A percentile compares a stretch with the other conserved stretches of the same genome.
Conservation (phyloP, 2,797 vertebrate genomes). For the Notolepis coatsorum region DNA sequence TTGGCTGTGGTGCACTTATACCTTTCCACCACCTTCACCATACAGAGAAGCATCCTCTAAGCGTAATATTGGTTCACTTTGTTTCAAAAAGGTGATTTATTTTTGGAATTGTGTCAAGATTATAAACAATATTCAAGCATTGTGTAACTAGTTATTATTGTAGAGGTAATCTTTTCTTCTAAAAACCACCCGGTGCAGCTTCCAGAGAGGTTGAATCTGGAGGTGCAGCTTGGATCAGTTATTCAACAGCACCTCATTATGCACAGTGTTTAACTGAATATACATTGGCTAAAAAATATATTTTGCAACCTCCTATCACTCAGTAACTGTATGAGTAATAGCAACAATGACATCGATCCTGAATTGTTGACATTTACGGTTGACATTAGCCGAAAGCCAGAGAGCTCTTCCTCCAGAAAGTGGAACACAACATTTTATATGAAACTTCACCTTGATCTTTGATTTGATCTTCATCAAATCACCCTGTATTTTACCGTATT, state of each 20-base stretch:
- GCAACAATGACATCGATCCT: constrained; percentile 54
- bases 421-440: constrained; percentile 52
- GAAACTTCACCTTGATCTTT: constrained; percentile 49
- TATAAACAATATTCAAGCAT: too few relatives aligned
- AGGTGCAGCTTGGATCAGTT: too few relatives aligned
- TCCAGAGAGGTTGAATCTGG: too few relatives aligned
- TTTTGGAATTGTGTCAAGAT: too few relatives aligned
- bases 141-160: too few relatives aligned
- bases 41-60: too few relatives aligned
- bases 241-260: constrained; percentile 1
- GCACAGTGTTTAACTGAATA: neutral
- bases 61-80: too few relatives aligned
- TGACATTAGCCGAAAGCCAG: constrained; percentile 55
- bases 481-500: constrained; percentile 22
- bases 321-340: constrained; percentile 1
- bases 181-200: too few relatives aligned
- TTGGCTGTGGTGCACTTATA: too few relatives aligned
- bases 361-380: constrained; percentile 67
- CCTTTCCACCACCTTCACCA: too few relatives aligned
- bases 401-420: constrained; percentile 74
- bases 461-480: constrained; percentile 46
- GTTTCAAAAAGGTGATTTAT: too few relatives aligned
- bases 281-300: constrained; percentile 32
- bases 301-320: constrained; percentile 42
- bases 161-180: too few relatives aligned